These are phyloP conservation scores for Schizothorax lantsangensis DNA, from an alignment of 2,797 vertebrate genomes.

Conservation along the genomic window DNA sequence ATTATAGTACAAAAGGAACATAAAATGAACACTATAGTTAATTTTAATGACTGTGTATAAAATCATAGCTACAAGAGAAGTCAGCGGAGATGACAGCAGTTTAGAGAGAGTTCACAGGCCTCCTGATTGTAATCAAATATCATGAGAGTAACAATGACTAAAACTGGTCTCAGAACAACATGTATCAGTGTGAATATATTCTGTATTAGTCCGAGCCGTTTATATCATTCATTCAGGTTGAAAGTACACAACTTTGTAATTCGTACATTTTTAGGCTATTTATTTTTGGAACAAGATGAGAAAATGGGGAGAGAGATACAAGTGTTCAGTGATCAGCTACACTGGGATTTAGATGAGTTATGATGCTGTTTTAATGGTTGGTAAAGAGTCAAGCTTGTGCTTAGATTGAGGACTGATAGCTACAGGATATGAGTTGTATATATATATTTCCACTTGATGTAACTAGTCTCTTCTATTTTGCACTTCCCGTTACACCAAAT, in stretches of 20 bases:
- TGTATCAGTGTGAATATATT: slow-evolving; percentile 24
- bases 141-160: neutral
- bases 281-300: neutral
- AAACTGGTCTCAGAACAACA: slow-evolving; percentile 24
- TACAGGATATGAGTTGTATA: neutral
- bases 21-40: neutral
- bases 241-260: neutral
- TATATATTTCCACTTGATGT: neutral
- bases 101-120: neutral
- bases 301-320: neutral
- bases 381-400: neutral
- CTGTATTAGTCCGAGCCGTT: neutral
- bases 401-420: neutral
- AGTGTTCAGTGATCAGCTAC: too few species aligned
- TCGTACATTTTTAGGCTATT: neutral
- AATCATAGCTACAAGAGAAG: neutral
- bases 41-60: neutral
- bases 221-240: neutral
- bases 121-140: neutral
- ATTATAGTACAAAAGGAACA: slow-evolving; percentile 15
- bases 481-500: neutral
- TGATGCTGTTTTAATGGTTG: too few species aligned
- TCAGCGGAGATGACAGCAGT: neutral
- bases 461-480: neutral
- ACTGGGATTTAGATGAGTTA: neutral